phyloP scores from a whole-genome alignment of 2,888 invertebrate genomes.

The Chrysolina oricalcia region DNA sequence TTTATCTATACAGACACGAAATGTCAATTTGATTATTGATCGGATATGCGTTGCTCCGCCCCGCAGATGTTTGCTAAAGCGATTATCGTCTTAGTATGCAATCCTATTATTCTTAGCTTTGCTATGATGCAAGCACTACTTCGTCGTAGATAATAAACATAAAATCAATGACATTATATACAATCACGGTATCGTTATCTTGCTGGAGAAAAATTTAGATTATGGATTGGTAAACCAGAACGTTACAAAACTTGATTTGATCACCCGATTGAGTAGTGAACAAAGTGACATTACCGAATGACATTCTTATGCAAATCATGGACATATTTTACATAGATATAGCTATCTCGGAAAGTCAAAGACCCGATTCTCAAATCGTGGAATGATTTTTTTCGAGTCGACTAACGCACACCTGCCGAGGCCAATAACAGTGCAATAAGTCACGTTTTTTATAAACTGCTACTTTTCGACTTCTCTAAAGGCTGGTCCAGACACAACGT shows the following conservation, averaged over 20 bases:
- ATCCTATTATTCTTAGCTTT: conserved; percentile 18
- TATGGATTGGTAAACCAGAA: background rate
- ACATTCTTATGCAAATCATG: background rate
- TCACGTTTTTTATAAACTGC: no score
- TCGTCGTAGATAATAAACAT: background rate
- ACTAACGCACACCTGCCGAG: background rate
- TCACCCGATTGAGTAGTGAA: background rate
- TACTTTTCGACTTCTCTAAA: no score
- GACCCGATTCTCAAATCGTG: background rate
- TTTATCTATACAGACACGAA: background rate
- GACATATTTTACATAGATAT: background rate
- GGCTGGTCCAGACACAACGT: no score
- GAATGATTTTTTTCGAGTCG: background rate
- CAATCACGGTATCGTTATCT: conserved; percentile 8
- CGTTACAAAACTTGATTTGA: background rate
- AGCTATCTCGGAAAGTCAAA: background rate
- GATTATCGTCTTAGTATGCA: conserved; percentile 23
- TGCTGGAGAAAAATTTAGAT: background rate
- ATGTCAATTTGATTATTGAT: background rate
- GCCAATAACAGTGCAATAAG: no score
- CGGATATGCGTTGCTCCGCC: background rate
- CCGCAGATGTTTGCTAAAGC: conserved; percentile 1
- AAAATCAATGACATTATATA: conserved; percentile 18
- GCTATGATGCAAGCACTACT: background rate
- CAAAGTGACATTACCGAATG: background rate